Percentiles rank a stretch among this genome's conserved stretches.
Evolutionary conservation across 92 coral and sea anemone species (phyloP).

Genomic region (Porites rus): DNA sequence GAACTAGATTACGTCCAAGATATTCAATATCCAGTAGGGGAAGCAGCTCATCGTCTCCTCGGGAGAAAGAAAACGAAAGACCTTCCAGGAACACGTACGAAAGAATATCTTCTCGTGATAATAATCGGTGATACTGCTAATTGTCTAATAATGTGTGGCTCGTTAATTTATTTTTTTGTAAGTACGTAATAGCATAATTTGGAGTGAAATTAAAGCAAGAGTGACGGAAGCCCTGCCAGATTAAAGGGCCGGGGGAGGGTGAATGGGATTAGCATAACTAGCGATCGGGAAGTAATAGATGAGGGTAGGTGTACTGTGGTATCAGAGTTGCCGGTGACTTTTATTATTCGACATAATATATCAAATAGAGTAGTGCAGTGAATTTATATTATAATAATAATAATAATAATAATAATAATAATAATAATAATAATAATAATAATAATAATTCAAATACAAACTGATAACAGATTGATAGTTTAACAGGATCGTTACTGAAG

Average conservation of each 20-base stretch:
- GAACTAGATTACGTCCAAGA: slow-evolving; percentile 32
- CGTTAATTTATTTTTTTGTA: background rate
- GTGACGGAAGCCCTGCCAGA: background rate
- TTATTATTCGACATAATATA: no score
- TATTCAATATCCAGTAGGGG: slow-evolving; percentile 41
- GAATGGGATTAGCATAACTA: background rate
- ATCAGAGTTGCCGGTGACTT: no score
- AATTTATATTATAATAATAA: no score
- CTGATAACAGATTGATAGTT: no score
- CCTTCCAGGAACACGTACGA: slow-evolving; percentile 34
- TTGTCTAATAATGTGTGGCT: background rate
- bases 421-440: no score
- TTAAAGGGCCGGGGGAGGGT: background rate
- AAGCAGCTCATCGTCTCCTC: slow-evolving; percentile 20
- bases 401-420: no score
- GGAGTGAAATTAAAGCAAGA: background rate
- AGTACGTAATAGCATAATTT: no score
- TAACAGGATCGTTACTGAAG: no score
- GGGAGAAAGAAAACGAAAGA: background rate
- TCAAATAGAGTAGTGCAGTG: no score
- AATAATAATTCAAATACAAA: no score
- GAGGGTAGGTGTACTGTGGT: no score
- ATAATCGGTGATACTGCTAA: background rate
- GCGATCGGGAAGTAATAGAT: no score
- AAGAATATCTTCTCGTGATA: slow-evolving; percentile 25